Conservation (phyloP, 37 sponge, comb jelly and placozoan genomes). For the Chondrilla cf. caribensis region DNA sequence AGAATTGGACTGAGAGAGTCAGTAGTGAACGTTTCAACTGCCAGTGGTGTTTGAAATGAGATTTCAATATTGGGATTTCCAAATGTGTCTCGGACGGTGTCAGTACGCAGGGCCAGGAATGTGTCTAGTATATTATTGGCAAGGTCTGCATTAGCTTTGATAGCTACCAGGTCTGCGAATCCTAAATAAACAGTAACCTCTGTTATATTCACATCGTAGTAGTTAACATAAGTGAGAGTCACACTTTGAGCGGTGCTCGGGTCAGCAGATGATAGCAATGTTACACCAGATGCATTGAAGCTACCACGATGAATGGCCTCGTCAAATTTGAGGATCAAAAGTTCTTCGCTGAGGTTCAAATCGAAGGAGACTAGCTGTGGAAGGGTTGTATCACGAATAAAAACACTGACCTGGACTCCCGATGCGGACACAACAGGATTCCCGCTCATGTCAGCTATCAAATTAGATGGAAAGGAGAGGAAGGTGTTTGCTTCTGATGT, state of each 20-base stretch:
- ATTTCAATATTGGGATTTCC: slow-evolving; percentile 52
- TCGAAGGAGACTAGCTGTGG: slow-evolving; percentile 67
- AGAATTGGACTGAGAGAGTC: slow-evolving; percentile 68
- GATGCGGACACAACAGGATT: slow-evolving; percentile 56
- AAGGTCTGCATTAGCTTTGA: slow-evolving; percentile 58
- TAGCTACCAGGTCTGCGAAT: slow-evolving; percentile 47
- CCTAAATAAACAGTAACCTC: slow-evolving; percentile 47
- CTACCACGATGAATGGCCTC: slow-evolving; percentile 76
- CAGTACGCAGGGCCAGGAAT: slow-evolving; percentile 41
- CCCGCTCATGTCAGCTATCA: slow-evolving; percentile 65
- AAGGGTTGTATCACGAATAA: slow-evolving; percentile 25
- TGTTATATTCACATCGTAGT: slow-evolving; percentile 39
- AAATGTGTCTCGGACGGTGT: slow-evolving; percentile 62
- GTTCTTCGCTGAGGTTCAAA: slow-evolving; percentile 66
- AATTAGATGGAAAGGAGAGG: slow-evolving; percentile 38
- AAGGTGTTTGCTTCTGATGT: slow-evolving; percentile 57
- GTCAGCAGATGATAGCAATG: slow-evolving; percentile 22
- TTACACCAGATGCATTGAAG: slow-evolving; percentile 34
- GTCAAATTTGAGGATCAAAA: slow-evolving; percentile 59
- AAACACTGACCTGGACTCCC: slow-evolving; percentile 24
- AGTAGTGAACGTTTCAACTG: slow-evolving; percentile 23
- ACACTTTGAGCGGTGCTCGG: slow-evolving; percentile 50
- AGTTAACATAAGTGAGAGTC: slow-evolving; percentile 20
- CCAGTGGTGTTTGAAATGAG: slow-evolving; percentile 21
- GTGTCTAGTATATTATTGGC: slow-evolving; percentile 50